Evolutionary conservation across 2,888 invertebrate species (phyloP).

Genomic region (Dynastes grantii): DNA sequence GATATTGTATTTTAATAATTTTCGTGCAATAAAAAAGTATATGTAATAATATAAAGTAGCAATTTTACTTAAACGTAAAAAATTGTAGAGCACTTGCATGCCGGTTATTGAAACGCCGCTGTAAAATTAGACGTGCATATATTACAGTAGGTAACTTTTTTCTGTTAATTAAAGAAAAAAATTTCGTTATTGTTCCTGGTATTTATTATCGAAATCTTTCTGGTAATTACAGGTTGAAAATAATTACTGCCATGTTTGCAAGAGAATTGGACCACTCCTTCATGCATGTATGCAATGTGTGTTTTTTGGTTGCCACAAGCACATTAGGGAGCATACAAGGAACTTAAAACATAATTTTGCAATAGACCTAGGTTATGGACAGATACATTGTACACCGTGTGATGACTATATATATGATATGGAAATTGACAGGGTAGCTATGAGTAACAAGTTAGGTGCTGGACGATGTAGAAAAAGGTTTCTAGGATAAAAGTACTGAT

Average conservation of each 20-base stretch:
- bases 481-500: not conserved
- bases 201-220: not conserved
- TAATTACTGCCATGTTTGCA: slow-evolving; percentile 82
- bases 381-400: slow-evolving; percentile 91
- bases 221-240: slow-evolving; percentile 55
- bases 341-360: slow-evolving; percentile 87
- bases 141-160: not conserved
- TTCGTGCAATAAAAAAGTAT: too few relatives aligned
- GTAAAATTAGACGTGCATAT: not conserved
- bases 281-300: slow-evolving; percentile 93
- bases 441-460: slow-evolving; percentile 66
- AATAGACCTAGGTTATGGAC: slow-evolving; percentile 90
- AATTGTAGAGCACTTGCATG: too few relatives aligned
- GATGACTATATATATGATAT: slow-evolving; percentile 88
- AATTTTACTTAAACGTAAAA: too few relatives aligned
- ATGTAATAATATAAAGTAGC: too few relatives aligned
- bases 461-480: slow-evolving; percentile 65
- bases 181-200: too few relatives aligned
- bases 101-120: not conserved
- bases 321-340: slow-evolving; percentile 90
- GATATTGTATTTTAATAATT: too few relatives aligned
- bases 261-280: slow-evolving; percentile 83
- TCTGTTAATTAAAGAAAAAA: too few relatives aligned
- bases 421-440: slow-evolving; percentile 65
- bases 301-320: slow-evolving; percentile 93